phyloP scores from a whole-genome alignment of 2,888 invertebrate genomes.

The Tipula unca region DNA sequence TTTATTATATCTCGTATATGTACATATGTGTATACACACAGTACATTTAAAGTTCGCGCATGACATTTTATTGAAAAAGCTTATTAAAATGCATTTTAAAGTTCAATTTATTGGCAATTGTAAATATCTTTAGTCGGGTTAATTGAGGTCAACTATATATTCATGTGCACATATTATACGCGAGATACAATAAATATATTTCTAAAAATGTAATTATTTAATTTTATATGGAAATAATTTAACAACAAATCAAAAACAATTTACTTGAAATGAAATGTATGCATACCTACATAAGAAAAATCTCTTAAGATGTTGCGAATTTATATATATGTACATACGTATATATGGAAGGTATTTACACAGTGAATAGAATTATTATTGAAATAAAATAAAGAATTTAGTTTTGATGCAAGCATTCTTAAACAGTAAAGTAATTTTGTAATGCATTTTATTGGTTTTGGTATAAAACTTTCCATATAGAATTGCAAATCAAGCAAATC shows the following conservation, averaged over 20 bases:
- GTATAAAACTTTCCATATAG: too few species aligned
- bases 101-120: constrained; percentile 2
- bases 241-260: constrained; percentile 14
- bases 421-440: not conserved
- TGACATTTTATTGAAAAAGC: constrained; percentile 14
- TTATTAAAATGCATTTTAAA: constrained; percentile 14
- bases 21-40: not conserved
- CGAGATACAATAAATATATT: not conserved
- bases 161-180: not conserved
- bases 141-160: constrained; percentile 14
- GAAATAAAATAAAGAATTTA: not conserved
- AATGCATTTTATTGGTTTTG: not conserved
- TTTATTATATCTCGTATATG: not conserved
- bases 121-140: not conserved
- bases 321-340: not conserved
- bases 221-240: constrained; percentile 14
- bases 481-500: too few species aligned
- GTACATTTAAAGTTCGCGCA: constrained; percentile 14
- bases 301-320: not conserved
- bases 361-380: not conserved
- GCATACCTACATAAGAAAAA: not conserved
- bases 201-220: constrained; percentile 14
- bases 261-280: constrained; percentile 1
- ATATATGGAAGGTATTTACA: not conserved
- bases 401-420: not conserved